A percentile compares a stretch with the other conserved stretches of the same genome.
Evolutionary conservation across 2,113 vertebrate genomes (phyloP).

Genomic region (zebrafish (Danio rerio)): DNA sequence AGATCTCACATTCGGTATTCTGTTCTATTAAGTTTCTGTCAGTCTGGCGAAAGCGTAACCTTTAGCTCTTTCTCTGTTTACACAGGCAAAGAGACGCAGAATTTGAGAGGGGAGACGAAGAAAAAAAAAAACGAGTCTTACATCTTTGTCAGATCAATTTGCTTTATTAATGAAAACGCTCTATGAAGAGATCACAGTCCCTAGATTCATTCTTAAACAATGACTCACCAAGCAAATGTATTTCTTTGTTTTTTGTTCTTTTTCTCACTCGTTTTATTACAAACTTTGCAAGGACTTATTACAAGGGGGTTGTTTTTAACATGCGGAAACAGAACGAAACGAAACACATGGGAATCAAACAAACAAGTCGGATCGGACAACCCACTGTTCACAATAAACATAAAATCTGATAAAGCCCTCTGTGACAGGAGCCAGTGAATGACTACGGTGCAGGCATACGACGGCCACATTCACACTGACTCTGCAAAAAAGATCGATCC

Average conservation of each 20-base stretch:
- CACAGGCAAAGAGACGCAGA: not conserved
- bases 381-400: constrained; percentile 60
- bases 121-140: not conserved
- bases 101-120: not conserved
- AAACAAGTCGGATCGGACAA: constrained; percentile 50
- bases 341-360: constrained; percentile 57
- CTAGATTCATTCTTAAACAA: constrained; percentile 52
- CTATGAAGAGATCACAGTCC: constrained; percentile 22
- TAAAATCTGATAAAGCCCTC: constrained; percentile 80
- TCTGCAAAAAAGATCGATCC: constrained; percentile 84
- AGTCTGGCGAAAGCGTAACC: not conserved
- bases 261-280: constrained; percentile 92
- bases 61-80: not conserved
- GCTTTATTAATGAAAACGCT: constrained; percentile 43
- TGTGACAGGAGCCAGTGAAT: constrained; percentile 83
- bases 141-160: constrained; percentile 38
- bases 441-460: constrained; percentile 85
- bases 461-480: constrained; percentile 91
- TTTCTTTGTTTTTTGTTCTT: constrained; percentile 71
- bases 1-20: constrained; percentile 23
- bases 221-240: constrained; percentile 48
- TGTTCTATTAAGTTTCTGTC: constrained; percentile 23
- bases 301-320: constrained; percentile 89
- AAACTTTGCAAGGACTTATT: constrained; percentile 98
- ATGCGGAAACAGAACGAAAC: constrained; percentile 80